Evolutionary conservation across 2,888 invertebrate species (phyloP).

Genomic region (Tenthredo scrophulariae): DNA sequence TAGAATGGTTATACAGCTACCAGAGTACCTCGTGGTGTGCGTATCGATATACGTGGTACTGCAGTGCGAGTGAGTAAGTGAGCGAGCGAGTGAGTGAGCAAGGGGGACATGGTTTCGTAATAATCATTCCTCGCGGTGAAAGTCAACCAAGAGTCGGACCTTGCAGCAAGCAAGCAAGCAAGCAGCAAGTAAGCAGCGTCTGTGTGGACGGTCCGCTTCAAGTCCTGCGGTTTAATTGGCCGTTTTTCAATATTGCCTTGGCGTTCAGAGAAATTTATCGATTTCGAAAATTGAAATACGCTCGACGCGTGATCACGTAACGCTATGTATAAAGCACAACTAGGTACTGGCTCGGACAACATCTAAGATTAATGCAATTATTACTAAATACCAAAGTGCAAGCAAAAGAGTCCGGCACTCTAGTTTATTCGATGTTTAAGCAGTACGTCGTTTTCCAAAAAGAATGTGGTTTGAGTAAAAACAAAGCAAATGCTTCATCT

Average conservation of each 20-base stretch:
- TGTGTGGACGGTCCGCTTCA: constrained; percentile 3
- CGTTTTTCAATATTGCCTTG: constrained; percentile 52
- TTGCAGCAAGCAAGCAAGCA: constrained; percentile 20
- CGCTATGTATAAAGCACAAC: not conserved
- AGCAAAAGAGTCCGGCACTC: too few relatives aligned
- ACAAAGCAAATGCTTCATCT: not conserved
- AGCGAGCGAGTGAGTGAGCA: constrained; percentile 8
- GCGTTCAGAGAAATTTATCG: constrained; percentile 52
- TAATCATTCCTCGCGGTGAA: constrained; percentile 54
- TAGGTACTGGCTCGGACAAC: not conserved
- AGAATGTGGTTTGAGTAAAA: not conserved
- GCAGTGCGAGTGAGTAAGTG: constrained; percentile 3
- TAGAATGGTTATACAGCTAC: not conserved
- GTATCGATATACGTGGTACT: constrained; percentile 1
- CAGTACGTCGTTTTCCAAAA: too few relatives aligned
- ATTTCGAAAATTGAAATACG: constrained; percentile 53
- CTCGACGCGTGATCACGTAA: constrained; percentile 45
- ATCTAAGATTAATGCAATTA: not conserved
- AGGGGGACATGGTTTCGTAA: constrained; percentile 52
- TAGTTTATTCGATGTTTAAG: too few relatives aligned
- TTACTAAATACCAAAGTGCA: not conserved
- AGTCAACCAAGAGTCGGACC: constrained; percentile 51
- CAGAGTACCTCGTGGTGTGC: constrained; percentile 4
- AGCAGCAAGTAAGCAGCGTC: constrained; percentile 21
- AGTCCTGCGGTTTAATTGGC: constrained; percentile 49